phyloP scores from a whole-genome alignment of 2,113 vertebrate species.

The Pachycephala philippinensis region DNA sequence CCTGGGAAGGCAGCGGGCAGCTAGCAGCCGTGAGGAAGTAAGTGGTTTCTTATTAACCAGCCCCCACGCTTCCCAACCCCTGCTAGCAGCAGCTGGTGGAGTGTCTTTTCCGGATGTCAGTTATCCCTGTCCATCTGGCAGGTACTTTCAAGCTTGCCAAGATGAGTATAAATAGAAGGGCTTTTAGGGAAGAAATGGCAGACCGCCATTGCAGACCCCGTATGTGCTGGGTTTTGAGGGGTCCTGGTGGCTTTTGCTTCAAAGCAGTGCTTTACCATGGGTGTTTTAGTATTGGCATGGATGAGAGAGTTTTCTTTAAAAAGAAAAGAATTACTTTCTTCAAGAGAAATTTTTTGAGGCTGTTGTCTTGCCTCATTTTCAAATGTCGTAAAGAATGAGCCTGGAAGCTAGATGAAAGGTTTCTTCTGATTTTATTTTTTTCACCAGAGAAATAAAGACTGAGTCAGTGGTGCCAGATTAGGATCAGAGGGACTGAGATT shows the following conservation, averaged over 20 bases:
- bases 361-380: not conserved
- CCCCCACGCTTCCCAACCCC: not conserved
- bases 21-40: not conserved
- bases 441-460: not conserved
- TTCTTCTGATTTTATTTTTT: not conserved
- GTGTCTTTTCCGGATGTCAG: constrained; percentile 14
- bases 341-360: not conserved
- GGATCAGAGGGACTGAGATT: not conserved
- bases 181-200: not conserved
- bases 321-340: not conserved
- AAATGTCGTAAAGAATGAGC: not conserved
- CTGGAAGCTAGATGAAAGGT: not conserved
- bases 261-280: not conserved
- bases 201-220: not conserved
- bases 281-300: not conserved
- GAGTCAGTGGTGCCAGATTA: not conserved
- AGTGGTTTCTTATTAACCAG: constrained; percentile 47
- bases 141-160: constrained; percentile 22
- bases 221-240: not conserved
- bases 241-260: not conserved
- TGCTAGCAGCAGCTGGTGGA: constrained; percentile 41
- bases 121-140: constrained; percentile 53
- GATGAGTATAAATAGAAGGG: not conserved
- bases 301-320: not conserved
- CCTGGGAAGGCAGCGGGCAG: not conserved